Conservation (phyloP, 1,140 invertebrate genomes). For the Eufriesea mexicana region DNA sequence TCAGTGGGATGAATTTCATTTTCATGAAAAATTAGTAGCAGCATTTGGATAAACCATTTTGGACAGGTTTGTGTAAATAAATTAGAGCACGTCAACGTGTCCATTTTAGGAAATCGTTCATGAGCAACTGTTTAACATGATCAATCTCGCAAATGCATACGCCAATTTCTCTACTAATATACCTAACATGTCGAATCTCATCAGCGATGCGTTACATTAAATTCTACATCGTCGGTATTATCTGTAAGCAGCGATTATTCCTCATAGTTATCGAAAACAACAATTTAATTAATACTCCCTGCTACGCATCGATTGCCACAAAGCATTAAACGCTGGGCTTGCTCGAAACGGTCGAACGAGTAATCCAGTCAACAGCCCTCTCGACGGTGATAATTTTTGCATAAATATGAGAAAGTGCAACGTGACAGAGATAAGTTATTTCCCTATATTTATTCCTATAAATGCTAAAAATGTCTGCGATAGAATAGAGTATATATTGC, state of each 20-base stretch:
- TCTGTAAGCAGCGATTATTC: conserved; percentile 53
- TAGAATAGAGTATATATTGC: too few species aligned
- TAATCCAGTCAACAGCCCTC: neutral
- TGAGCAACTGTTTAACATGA: neutral
- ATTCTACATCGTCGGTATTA: conserved; percentile 33
- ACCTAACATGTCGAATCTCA: conserved; percentile 30
- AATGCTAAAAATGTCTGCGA: too few species aligned
- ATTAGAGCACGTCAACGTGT: neutral
- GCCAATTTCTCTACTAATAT: conserved; percentile 24
- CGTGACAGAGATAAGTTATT: too few species aligned
- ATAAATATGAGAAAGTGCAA: too few species aligned
- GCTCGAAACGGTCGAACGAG: conserved; percentile 57
- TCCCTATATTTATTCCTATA: too few species aligned
- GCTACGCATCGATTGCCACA: conserved; percentile 58
- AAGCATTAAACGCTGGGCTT: conserved; percentile 51
- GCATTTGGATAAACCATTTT: neutral
- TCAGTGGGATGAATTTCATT: too few species aligned
- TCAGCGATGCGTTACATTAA: conserved; percentile 55
- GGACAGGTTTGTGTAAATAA: neutral
- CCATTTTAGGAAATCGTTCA: neutral
- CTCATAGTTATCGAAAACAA: conserved; percentile 66
- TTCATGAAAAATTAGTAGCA: neutral
- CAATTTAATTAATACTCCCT: conserved; percentile 67
- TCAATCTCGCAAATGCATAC: conserved; percentile 12
- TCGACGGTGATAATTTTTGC: neutral